A percentile compares a stretch with the other conserved stretches of the same genome.
phyloP scores from a whole-genome alignment of 2,797 vertebrate species.

The Crax fasciolata region DNA sequence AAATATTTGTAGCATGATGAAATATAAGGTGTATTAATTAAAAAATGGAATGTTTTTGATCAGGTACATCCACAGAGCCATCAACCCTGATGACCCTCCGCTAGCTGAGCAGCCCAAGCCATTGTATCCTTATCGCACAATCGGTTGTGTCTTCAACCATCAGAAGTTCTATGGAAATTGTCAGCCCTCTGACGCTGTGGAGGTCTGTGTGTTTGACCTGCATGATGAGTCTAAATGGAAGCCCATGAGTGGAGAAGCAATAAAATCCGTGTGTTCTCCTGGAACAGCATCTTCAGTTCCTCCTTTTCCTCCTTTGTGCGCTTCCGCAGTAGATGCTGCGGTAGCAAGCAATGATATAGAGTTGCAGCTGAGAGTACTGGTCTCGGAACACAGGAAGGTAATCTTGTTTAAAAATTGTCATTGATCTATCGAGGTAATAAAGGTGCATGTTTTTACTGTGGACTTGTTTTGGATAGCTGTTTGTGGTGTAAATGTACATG shows the following conservation, averaged over 20 bases:
- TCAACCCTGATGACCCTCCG: constrained; percentile 90
- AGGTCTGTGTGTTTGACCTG: constrained; percentile 92
- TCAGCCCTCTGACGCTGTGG: constrained; percentile 92
- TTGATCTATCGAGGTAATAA: not conserved
- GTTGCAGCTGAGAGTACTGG: constrained; percentile 90
- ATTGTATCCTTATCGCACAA: constrained; percentile 90
- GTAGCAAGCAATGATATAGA: constrained; percentile 93
- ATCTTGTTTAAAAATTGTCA: not conserved
- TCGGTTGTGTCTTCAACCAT: constrained; percentile 97
- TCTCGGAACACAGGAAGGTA: constrained; percentile 97
- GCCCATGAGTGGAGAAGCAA: constrained; percentile 94
- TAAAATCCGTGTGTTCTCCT: constrained; percentile 92
- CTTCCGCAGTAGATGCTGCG: constrained; percentile 86
- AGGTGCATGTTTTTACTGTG: not conserved
- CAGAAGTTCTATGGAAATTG: constrained; percentile 93
- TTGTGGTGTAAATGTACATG: not conserved
- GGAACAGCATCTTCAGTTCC: constrained; percentile 89
- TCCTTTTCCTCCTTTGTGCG: constrained; percentile 90
- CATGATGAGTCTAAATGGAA: constrained; percentile 94
- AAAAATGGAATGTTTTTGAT: not conserved
- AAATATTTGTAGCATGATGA: constrained; percentile 8
- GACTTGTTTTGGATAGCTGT: not conserved
- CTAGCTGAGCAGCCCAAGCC: constrained; percentile 88
- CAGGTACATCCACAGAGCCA: constrained; percentile 91
- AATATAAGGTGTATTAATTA: not conserved